Evolutionary conservation across 2,888 invertebrate species (phyloP).

Genomic region (Teinopalpus imperialis): DNA sequence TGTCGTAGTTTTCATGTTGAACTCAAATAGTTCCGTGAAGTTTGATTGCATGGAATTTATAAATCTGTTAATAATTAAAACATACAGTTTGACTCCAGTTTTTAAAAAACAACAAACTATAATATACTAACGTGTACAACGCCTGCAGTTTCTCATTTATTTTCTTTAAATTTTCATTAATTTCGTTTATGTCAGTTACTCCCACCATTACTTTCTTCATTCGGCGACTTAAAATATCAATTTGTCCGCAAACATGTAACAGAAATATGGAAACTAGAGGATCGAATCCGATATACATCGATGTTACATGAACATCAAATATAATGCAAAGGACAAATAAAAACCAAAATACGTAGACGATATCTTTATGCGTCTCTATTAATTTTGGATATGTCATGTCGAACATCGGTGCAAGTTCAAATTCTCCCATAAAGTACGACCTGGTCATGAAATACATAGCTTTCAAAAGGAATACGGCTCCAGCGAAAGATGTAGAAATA

Average conservation of each 20-base stretch:
- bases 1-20: constrained; percentile 56
- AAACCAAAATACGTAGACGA: too few relatives aligned
- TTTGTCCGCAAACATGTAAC: constrained; percentile 58
- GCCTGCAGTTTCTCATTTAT: constrained; percentile 51
- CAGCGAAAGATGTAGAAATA: too few relatives aligned
- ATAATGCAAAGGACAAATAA: too few relatives aligned
- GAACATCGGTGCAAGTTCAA: too few relatives aligned
- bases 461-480: too few relatives aligned
- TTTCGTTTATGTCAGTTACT: constrained; percentile 34
- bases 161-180: constrained; percentile 41
- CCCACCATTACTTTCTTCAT: constrained; percentile 43
- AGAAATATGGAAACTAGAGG: constrained; percentile 62
- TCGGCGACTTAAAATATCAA: constrained; percentile 49
- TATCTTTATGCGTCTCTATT: too few relatives aligned
- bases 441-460: too few relatives aligned
- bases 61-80: constrained; percentile 51
- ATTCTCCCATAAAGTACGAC: too few relatives aligned
- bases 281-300: constrained; percentile 58
- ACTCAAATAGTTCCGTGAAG: constrained; percentile 54
- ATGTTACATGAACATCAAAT: background rate
- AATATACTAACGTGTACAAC: constrained; percentile 46
- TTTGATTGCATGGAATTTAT: constrained; percentile 39
- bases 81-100: too few relatives aligned
- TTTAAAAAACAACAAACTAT: too few relatives aligned
- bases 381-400: too few relatives aligned